phyloP scores from a whole-genome alignment of 2,888 invertebrate species.

The Lacanobia oleracea region DNA sequence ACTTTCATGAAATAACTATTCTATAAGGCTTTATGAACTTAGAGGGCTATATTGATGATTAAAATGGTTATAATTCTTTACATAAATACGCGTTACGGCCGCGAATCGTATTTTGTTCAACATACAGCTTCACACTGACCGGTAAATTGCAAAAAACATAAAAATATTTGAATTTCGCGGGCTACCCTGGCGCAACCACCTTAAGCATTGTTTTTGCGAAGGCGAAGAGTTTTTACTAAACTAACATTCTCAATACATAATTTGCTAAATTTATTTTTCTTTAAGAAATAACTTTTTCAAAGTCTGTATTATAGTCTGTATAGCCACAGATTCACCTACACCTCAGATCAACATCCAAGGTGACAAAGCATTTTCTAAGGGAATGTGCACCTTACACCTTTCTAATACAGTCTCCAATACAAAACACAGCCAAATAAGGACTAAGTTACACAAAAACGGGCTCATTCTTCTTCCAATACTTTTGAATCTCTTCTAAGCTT shows the following conservation, averaged over 20 bases:
- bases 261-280: background rate
- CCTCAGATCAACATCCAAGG: background rate
- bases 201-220: background rate
- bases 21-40: no score
- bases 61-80: no score
- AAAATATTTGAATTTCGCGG: no score
- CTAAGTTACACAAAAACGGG: slow-evolving; percentile 73
- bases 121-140: no score
- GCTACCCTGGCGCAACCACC: no score
- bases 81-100: no score
- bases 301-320: no score
- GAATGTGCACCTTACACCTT: slow-evolving; percentile 29
- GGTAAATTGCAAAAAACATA: no score
- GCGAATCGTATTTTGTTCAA: no score
- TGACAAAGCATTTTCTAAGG: background rate
- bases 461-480: slow-evolving; percentile 75
- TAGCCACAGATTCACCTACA: background rate
- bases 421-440: slow-evolving; percentile 36
- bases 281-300: background rate
- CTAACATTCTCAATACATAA: background rate
- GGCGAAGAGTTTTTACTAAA: background rate
- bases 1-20: no score
- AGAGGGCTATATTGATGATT: no score
- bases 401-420: slow-evolving; percentile 47
- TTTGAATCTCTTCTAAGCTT: slow-evolving; percentile 80